Percentiles rank a stretch among this genome's conserved stretches.
These are phyloP conservation scores for Nemopilema nomurai DNA, from an alignment of 30 jellyfish, hydroid and myxozoan species.

Conservation along the genomic window DNA sequence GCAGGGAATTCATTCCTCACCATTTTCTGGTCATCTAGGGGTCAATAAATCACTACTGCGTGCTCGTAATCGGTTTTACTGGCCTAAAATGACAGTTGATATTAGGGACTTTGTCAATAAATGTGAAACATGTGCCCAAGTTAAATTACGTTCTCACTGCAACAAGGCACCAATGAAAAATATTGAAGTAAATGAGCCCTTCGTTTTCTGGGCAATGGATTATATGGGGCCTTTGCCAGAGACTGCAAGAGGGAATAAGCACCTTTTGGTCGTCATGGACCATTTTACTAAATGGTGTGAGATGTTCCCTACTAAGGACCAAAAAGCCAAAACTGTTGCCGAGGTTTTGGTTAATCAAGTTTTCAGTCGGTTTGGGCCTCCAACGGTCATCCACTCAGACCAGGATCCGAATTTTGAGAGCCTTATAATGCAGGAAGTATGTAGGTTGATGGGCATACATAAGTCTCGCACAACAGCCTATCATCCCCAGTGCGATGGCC, in stretches of 20 bases:
- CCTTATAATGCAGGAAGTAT: conserved; percentile 38
- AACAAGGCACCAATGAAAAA: conserved; percentile 50
- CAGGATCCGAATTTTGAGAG: conserved; percentile 51
- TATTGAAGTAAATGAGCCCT: conserved; percentile 53
- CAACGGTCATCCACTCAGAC: conserved; percentile 45
- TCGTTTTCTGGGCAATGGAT: conserved; percentile 46
- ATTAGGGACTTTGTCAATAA: conserved; percentile 11
- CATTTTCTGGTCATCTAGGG: conserved; percentile 60
- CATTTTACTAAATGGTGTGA: conserved; percentile 68
- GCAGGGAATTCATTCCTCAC: conserved; percentile 51
- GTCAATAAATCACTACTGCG: conserved; percentile 21
- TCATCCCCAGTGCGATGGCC: conserved; percentile 28
- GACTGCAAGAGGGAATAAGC: conserved; percentile 61
- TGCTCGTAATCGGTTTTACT: conserved; percentile 29
- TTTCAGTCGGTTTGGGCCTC: conserved; percentile 50
- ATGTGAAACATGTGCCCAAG: conserved; percentile 50
- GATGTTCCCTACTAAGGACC: conserved; percentile 26
- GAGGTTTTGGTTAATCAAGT: conserved; percentile 25
- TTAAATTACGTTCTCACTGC: neutral
- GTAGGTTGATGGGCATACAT: conserved; percentile 29
- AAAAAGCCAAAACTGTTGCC: conserved; percentile 57
- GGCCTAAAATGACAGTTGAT: conserved; percentile 48
- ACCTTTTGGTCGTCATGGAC: conserved; percentile 59
- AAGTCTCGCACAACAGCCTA: conserved; percentile 23
- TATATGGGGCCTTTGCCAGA: conserved; percentile 70